These are phyloP conservation scores for Cygnus olor DNA, from an alignment of 2,797 vertebrate species.

Conservation along the genomic window DNA sequence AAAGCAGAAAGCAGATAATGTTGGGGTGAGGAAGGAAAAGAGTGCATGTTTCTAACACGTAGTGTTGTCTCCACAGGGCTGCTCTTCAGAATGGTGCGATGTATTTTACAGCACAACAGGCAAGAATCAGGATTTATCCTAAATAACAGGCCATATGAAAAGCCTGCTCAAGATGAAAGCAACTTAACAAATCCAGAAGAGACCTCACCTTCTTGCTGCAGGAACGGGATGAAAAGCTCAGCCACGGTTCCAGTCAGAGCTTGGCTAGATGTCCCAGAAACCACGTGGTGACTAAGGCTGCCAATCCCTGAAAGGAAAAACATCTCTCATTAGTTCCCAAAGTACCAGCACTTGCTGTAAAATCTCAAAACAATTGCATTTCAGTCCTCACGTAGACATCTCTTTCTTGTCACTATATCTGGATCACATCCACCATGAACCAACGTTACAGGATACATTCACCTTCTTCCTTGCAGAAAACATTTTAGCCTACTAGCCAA, in stretches of 20 bases:
- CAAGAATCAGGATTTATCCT: background rate
- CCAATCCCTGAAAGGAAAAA: conserved; percentile 85
- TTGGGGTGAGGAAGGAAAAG: background rate
- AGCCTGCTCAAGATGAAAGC: background rate
- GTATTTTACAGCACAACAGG: background rate
- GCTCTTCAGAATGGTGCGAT: background rate
- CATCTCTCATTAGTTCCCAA: background rate
- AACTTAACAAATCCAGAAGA: background rate
- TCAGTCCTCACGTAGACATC: background rate
- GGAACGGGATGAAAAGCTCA: conserved; percentile 94
- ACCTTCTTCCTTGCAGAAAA: background rate
- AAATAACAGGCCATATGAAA: background rate
- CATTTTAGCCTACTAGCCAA: background rate
- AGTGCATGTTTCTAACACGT: background rate
- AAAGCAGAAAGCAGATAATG: background rate
- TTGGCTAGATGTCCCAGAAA: conserved; percentile 92
- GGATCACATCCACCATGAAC: background rate
- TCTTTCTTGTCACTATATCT: background rate
- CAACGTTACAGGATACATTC: background rate
- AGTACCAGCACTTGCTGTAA: background rate
- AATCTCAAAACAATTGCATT: background rate
- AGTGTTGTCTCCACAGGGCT: background rate
- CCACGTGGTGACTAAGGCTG: conserved; percentile 92
- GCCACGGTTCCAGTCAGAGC: conserved; percentile 84
- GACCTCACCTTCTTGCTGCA: conserved; percentile 95